These are phyloP conservation scores for Samia ricini DNA, from an alignment of 1,140 invertebrate genomes.

Conservation along the genomic window DNA sequence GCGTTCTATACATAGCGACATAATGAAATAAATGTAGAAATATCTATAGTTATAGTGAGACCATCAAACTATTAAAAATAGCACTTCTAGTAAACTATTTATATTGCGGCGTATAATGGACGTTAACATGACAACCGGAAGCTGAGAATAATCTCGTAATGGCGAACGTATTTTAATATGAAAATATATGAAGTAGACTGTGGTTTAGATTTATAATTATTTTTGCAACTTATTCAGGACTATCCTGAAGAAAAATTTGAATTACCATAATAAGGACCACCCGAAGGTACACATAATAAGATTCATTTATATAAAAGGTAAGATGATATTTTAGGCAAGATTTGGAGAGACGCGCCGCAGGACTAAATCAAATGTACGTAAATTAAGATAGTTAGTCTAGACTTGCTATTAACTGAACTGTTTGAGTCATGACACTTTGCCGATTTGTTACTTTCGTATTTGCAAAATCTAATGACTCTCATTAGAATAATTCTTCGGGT, in stretches of 20 bases:
- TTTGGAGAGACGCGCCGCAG: background rate
- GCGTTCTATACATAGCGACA: too few species aligned
- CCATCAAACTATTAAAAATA: background rate
- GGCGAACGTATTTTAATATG: background rate
- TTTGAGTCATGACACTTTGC: background rate
- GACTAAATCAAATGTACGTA: background rate
- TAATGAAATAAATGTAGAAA: background rate
- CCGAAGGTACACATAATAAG: background rate
- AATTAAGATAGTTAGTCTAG: background rate
- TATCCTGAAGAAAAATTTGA: too few species aligned
- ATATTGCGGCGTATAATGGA: background rate
- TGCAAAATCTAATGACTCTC: too few species aligned
- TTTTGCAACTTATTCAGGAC: too few species aligned
- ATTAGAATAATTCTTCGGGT: too few species aligned
- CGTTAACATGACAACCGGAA: background rate
- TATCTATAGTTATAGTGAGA: background rate
- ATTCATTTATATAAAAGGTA: background rate
- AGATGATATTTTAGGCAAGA: background rate
- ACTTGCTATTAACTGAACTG: background rate
- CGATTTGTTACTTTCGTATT: background rate
- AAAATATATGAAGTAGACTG: background rate
- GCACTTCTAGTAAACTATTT: background rate
- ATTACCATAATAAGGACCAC: too few species aligned
- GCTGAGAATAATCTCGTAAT: background rate
- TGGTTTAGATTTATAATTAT: background rate